Conservation (phyloP, 23 tunicate species). For the Trididemnum nubilum region DNA sequence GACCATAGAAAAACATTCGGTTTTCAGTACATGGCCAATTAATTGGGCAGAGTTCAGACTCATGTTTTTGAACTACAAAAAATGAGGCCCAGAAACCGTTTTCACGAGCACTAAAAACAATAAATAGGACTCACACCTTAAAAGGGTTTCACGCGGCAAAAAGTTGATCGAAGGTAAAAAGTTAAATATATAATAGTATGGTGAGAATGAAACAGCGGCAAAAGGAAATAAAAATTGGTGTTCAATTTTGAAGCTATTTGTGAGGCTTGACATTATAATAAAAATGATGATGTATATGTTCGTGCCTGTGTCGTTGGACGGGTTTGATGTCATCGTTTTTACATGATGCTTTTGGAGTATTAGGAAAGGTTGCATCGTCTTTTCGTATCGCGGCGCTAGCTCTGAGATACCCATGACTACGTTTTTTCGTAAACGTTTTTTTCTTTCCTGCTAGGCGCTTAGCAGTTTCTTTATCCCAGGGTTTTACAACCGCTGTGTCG, state of each 20-base stretch:
- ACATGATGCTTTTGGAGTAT: not conserved
- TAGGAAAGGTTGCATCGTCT: not conserved
- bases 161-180: not conserved
- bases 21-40: no score
- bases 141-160: not conserved
- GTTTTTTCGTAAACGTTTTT: not conserved
- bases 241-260: no score
- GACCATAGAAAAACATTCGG: no score
- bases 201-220: no score
- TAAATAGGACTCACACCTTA: not conserved
- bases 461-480: not conserved
- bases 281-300: conserved; percentile 56
- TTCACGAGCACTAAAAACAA: no score
- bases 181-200: not conserved
- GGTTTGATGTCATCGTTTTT: not conserved
- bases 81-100: no score
- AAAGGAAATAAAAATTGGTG: no score
- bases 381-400: conserved; percentile 2
- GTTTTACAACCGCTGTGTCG: not conserved
- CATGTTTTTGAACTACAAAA: no score
- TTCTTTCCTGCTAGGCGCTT: not conserved
- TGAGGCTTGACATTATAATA: conserved; percentile 32
- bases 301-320: conserved; percentile 39
- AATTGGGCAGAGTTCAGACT: no score
- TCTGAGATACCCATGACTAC: not conserved